Base-by-base conservation (phyloP, 2,797 vertebrate species). In the Enteromius fasciolatus region DNA sequence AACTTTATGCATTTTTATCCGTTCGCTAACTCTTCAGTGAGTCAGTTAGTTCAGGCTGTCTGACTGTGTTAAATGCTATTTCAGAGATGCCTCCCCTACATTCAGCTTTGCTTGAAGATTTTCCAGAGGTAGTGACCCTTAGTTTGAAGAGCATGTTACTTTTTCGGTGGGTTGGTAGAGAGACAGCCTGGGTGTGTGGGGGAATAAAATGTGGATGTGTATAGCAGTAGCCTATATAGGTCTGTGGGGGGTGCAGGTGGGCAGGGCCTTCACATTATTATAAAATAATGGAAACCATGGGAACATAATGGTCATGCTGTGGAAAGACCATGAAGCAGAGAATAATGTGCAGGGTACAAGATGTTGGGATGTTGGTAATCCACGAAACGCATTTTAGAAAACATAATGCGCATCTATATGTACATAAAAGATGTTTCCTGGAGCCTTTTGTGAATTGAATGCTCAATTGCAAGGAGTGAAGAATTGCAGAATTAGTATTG, bases 211-310 rank as follows among this genome's bases (percentile, higher is more conserved):
- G 67, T 69, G 46, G 25, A 46, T 8, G 6, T 50, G 23, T 50
- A 14, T 15, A 46, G 46, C 67, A 46, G 2, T 69, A 12, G 41
- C 41, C 41, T 44, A 23, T 69, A 73, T 48, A 28, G 0, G 14
- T 52, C 7, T 73, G 15, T 31, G 44, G 17, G 23, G 69, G 69
- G 15, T 61, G 59, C 25, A 28, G 25, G 59, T 28, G 59, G 59
- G 28, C 61, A 31, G 61, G 28, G 61, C 61, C 15, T 52, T 20
- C 46, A 18, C 10, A n/a, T 39, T 39, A 63, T 76, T 52, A 54
- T 54, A 36, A 74, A 74, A 36, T 36, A 18, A 33, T 59, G 23
- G 66, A 80, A 61, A 80, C 68, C 68, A 73, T 64, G 57, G 68
- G 9, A 81, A 64, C 41, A 73, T 50, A 44, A 63, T 59, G 20